phyloP scores from a whole-genome alignment of 1,140 invertebrate species.

The Oscheius sp. region DNA sequence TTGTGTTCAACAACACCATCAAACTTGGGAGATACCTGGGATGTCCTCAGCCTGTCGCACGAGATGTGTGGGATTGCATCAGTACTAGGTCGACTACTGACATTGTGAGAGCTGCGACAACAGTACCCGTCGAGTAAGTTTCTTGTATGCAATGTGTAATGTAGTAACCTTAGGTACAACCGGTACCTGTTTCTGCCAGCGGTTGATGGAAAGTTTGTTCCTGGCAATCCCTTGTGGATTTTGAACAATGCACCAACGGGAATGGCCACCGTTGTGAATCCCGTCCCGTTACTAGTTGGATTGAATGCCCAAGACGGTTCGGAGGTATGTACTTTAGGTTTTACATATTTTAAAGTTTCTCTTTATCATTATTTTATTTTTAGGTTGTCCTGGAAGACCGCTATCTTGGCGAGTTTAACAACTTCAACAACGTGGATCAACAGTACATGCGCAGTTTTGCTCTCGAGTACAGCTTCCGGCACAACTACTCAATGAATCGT shows the following conservation, averaged over 20 bases:
- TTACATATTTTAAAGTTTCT: no score
- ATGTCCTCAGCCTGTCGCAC: constrained; percentile 46
- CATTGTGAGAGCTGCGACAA: constrained; percentile 51
- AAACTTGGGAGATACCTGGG: constrained; percentile 58
- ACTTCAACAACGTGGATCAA: constrained; percentile 52
- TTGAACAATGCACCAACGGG: constrained; percentile 49
- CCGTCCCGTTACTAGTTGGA: constrained; percentile 56
- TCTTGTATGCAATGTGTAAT: not conserved
- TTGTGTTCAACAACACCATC: constrained; percentile 58
- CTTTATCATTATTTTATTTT: no score
- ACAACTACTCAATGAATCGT: constrained; percentile 60
- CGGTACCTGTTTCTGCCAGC: constrained; percentile 57
- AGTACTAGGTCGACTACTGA: constrained; percentile 54
- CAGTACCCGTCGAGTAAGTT: constrained; percentile 46
- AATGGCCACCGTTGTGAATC: constrained; percentile 43
- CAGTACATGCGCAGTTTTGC: constrained; percentile 49
- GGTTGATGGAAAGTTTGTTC: constrained; percentile 47
- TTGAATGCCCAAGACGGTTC: constrained; percentile 55
- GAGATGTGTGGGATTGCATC: constrained; percentile 54
- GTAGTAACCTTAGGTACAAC: constrained; percentile 45
- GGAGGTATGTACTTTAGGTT: no score
- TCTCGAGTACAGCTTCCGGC: constrained; percentile 55
- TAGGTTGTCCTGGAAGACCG: constrained; percentile 52
- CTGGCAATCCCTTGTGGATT: constrained; percentile 51
- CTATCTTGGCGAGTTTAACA: constrained; percentile 56